Conservation (phyloP, 2,888 invertebrate genomes). For the Leucophenga montana region DNA sequence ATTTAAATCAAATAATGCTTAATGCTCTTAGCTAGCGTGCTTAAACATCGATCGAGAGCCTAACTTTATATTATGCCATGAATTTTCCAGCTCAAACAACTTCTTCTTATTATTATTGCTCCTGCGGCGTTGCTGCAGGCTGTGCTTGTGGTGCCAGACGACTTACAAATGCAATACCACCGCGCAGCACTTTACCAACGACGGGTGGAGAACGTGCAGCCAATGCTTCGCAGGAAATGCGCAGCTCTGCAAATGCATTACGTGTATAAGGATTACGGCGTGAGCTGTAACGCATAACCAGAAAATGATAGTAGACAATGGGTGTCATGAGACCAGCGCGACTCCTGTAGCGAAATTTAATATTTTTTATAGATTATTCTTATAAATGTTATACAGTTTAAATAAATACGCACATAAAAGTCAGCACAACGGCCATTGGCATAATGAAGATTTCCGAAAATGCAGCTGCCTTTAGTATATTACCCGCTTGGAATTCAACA, state of each 20-base stretch:
- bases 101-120: constrained; percentile 47
- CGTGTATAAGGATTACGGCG: constrained; percentile 96
- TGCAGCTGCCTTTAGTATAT: constrained; percentile 91
- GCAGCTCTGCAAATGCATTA: constrained; percentile 91
- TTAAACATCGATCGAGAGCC: too few species aligned
- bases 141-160: constrained; percentile 83
- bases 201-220: constrained; percentile 83
- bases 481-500: constrained; percentile 91
- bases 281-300: constrained; percentile 92
- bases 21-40: too few species aligned
- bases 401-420: constrained; percentile 85
- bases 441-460: constrained; percentile 94
- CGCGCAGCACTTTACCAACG: constrained; percentile 76
- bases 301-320: constrained; percentile 97
- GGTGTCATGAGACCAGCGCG: constrained; percentile 92
- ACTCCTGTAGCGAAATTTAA: too few species aligned
- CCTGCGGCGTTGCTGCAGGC: constrained; percentile 57
- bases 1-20: too few species aligned
- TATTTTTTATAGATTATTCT: too few species aligned
- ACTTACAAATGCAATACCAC: constrained; percentile 81
- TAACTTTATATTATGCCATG: constrained; percentile 34
- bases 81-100: constrained; percentile 29
- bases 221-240: constrained; percentile 80
- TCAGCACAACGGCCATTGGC: constrained; percentile 85
- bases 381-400: background rate